phyloP scores from a whole-genome alignment of 2,888 invertebrate species.

The Ophioninae sp. region DNA sequence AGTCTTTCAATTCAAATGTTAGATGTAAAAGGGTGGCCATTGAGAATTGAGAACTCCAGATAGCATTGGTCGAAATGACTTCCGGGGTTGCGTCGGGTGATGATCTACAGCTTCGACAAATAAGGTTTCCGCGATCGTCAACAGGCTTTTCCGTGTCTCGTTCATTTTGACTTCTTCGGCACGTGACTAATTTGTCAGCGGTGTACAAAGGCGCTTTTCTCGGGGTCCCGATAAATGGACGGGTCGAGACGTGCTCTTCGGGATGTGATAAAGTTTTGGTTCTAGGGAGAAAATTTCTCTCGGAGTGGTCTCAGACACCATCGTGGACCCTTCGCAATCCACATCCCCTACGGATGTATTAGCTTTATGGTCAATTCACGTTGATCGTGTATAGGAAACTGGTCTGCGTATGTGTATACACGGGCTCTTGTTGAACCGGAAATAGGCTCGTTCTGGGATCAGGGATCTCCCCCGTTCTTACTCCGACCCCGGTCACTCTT shows the following conservation, averaged over 20 bases:
- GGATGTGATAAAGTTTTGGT: constrained; percentile 41
- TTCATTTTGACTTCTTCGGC: constrained; percentile 55
- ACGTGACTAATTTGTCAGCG: constrained; percentile 78
- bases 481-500: constrained; percentile 73
- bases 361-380: constrained; percentile 74
- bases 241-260: constrained; percentile 32
- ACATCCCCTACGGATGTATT: constrained; percentile 75
- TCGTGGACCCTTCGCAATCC: constrained; percentile 45
- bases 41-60: not conserved
- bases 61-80: not conserved
- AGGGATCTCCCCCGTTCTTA: constrained; percentile 64
- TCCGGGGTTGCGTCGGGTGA: constrained; percentile 4
- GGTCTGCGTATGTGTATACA: constrained; percentile 15
- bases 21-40: not conserved
- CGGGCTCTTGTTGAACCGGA: constrained; percentile 70
- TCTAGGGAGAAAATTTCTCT: constrained; percentile 32
- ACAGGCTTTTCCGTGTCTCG: constrained; percentile 18
- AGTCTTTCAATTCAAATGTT: not conserved
- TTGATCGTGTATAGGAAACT: constrained; percentile 52
- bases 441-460: constrained; percentile 68
- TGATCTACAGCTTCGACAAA: constrained; percentile 5
- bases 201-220: constrained; percentile 46
- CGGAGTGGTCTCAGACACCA: constrained; percentile 37
- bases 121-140: constrained; percentile 6
- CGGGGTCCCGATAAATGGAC: constrained; percentile 44